Evolutionary conservation across 2,797 vertebrate species (phyloP).

Genomic region (Corythornis leucogaster): DNA sequence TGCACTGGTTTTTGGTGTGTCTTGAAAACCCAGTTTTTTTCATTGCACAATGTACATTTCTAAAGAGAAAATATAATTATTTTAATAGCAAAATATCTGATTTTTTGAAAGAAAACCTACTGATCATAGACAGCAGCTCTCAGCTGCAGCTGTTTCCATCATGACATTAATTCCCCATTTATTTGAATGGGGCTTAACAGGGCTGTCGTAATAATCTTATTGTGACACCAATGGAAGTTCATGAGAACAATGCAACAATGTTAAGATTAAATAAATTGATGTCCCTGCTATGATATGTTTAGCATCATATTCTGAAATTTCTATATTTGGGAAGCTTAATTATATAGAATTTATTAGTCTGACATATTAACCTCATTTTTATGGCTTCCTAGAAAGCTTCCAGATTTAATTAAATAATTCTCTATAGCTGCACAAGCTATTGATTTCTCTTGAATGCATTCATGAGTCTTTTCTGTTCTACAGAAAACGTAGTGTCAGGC

Average conservation of each 20-base stretch:
- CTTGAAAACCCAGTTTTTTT: background rate
- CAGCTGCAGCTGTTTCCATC: conserved; percentile 70
- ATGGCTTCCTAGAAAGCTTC: conserved; percentile 53
- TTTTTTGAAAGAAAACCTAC: conserved; percentile 63
- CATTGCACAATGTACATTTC: no score
- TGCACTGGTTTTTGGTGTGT: no score
- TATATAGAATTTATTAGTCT: conserved; percentile 70
- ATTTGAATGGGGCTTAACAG: conserved; percentile 68
- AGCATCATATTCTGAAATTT: conserved; percentile 62
- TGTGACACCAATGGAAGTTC: conserved; percentile 71
- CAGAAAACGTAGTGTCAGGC: background rate
- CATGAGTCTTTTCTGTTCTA: conserved; percentile 33
- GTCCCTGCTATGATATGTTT: conserved; percentile 59
- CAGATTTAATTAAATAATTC: conserved; percentile 70
- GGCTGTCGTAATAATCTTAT: conserved; percentile 71
- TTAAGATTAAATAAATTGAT: conserved; percentile 76
- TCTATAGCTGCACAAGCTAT: conserved; percentile 32
- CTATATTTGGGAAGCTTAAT: conserved; percentile 68
- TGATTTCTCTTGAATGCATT: conserved; percentile 57
- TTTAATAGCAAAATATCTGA: conserved; percentile 42
- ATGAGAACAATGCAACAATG: conserved; percentile 67
- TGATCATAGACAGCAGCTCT: conserved; percentile 59
- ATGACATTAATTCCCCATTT: conserved; percentile 72
- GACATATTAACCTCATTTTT: conserved; percentile 73
- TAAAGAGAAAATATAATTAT: conserved; percentile 32